Conservation (phyloP, 2,797 vertebrate species). For the Holocentrus rufus region DNA sequence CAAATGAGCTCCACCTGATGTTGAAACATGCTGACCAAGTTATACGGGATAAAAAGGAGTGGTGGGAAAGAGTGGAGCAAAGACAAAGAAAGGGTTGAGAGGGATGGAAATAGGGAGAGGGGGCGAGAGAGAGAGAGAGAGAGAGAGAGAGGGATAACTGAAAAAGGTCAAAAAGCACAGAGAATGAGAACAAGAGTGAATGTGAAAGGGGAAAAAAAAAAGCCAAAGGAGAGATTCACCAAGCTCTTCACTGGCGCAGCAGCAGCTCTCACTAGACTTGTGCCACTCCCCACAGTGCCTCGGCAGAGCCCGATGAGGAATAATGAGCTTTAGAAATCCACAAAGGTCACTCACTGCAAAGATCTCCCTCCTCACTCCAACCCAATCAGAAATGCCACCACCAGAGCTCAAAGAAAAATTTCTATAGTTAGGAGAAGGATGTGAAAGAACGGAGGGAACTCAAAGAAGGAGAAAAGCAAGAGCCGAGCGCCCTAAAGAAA, state of each 20-base stretch:
- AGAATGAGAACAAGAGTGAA: constrained; percentile 46
- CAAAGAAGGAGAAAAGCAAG: constrained; percentile 55
- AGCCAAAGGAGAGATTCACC: constrained; percentile 46
- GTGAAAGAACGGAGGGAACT: constrained; percentile 2
- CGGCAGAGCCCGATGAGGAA: constrained; percentile 74
- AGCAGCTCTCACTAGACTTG: constrained; percentile 63
- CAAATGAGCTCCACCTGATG: neutral
- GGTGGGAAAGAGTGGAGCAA: neutral
- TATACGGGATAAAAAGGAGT: neutral
- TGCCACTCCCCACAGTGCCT: constrained; percentile 64
- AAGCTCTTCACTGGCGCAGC: constrained; percentile 57
- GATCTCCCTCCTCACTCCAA: constrained; percentile 57
- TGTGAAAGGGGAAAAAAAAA: neutral
- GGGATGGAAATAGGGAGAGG: constrained; percentile 30
- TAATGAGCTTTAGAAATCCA: constrained; percentile 83
- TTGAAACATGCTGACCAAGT: neutral
- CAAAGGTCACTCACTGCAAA: constrained; percentile 80
- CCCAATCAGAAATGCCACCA: constrained; percentile 75
- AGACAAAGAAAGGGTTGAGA: constrained; percentile 26
- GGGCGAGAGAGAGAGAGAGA: constrained; percentile 30
- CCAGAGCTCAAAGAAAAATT: constrained; percentile 61
- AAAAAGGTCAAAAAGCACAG: constrained; percentile 51
- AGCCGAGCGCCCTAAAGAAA: constrained; percentile 64
- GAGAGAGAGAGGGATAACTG: constrained; percentile 33
- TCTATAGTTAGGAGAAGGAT: constrained; percentile 59